Evolutionary conservation across 2,113 vertebrate genomes (phyloP).

Genomic region (Columba livia): DNA sequence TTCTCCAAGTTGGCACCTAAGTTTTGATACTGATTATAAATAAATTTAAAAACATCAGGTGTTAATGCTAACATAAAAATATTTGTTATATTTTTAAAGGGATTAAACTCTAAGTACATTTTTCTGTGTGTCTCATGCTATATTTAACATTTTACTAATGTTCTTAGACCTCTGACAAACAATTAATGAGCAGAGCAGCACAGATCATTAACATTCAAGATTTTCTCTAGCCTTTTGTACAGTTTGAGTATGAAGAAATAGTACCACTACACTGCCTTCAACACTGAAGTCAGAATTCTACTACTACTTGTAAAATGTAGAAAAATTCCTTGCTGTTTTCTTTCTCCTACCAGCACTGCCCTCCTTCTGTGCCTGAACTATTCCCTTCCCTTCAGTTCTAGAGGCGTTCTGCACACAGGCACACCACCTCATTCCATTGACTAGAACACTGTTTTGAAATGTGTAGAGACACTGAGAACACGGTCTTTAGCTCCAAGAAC

Average conservation of each 20-base stretch:
- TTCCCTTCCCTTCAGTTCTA: neutral
- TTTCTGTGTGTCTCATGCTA: neutral
- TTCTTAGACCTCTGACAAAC: neutral
- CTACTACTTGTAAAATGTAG: neutral
- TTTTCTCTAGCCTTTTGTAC: neutral
- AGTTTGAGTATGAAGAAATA: neutral
- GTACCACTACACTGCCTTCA: neutral
- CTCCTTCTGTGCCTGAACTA: neutral
- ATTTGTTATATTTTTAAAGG: neutral
- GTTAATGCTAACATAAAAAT: neutral
- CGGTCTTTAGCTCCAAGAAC: neutral
- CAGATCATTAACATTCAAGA: neutral
- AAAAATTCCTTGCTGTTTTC: neutral
- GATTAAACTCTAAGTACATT: neutral
- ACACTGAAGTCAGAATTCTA: neutral
- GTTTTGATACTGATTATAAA: slow-evolving; percentile 72
- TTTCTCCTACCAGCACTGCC: neutral
- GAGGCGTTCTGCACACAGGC: neutral
- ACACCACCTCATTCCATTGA: neutral
- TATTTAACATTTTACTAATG: neutral
- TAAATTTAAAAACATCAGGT: neutral
- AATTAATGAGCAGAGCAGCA: neutral
- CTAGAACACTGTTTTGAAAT: neutral
- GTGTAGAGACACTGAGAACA: neutral
- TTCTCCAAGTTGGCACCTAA: slow-evolving; percentile 73